Base-by-base conservation (phyloP, 2,888 invertebrate species). In the Thumatha senex region DNA sequence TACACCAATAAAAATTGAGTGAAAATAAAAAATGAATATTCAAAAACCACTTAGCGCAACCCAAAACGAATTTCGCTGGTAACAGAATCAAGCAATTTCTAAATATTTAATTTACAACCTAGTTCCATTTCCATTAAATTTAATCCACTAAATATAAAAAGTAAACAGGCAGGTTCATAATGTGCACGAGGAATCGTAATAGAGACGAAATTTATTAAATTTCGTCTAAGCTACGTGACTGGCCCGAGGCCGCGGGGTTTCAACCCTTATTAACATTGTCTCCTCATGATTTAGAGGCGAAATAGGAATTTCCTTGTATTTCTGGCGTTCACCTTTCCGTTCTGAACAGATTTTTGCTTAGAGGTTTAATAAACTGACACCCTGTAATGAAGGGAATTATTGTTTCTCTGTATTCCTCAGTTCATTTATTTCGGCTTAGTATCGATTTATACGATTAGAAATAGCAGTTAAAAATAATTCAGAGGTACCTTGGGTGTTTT, bases 211-310 rank as follows among this genome's bases (percentile, higher is more conserved):
- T 86, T 86, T 85, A 86, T 86, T 86, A 84, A 86, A 86, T 85
- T 84, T 80, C 68, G 75, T 72, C 76, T 77, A 73, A 79, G 80
- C 80, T 84, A 86, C 89, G 89, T 87, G 88, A 85, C 86, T 80
- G 82, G 73, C 80, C 76, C 75, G 78, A 76, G 81, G 78, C 82
- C 78, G 78, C 61, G 74, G 75, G 80, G 82, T 82, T 85, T 80
- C 82, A 80, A 83, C 83, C 84, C 89, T 24, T 88, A 89, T 89
- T 89, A 89, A 89, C 87, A 87, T 86, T 87, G 88, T 86, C 86
- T 80, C 74, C 79, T 79, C 75, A 87, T 89, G 88, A 88, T 89
- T 89, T 89, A 89, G 79, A 78, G 74, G 74, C 70, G 77, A 79
- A 87, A 86, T 84, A 82, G 84, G 80, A 80, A 83, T 84, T 84